phyloP scores from a whole-genome alignment of 2,888 invertebrate genomes.

The Pyrrhosoma nymphula region DNA sequence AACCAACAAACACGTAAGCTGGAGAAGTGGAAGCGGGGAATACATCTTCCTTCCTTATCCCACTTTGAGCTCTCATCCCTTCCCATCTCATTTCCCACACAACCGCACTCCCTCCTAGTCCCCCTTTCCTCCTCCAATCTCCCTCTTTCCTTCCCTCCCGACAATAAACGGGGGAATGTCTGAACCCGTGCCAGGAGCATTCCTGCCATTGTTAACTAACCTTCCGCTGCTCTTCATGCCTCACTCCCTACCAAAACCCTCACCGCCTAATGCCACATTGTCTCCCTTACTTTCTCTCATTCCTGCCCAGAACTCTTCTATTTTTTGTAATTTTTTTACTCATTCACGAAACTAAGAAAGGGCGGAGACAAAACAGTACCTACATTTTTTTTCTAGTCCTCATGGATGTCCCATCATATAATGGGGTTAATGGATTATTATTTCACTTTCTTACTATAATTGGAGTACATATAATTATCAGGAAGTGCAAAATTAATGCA shows the following conservation, averaged over 20 bases:
- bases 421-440: no score
- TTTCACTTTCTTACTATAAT: no score
- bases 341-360: background rate
- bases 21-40: background rate
- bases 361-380: background rate
- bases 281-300: background rate
- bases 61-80: background rate
- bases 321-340: background rate
- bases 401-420: background rate
- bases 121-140: background rate
- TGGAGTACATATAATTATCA: no score
- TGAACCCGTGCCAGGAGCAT: conserved; percentile 53
- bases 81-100: background rate
- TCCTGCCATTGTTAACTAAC: conserved; percentile 47
- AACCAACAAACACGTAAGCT: conserved; percentile 11
- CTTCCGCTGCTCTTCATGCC: background rate
- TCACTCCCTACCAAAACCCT: background rate
- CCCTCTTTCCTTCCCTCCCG: background rate
- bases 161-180: conserved; percentile 47
- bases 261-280: background rate
- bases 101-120: background rate
- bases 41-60: conserved; percentile 24
- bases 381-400: background rate
- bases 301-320: background rate
- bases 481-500: no score